phyloP scores from a whole-genome alignment of 2,888 invertebrate genomes.

The Lamproptera curius region DNA sequence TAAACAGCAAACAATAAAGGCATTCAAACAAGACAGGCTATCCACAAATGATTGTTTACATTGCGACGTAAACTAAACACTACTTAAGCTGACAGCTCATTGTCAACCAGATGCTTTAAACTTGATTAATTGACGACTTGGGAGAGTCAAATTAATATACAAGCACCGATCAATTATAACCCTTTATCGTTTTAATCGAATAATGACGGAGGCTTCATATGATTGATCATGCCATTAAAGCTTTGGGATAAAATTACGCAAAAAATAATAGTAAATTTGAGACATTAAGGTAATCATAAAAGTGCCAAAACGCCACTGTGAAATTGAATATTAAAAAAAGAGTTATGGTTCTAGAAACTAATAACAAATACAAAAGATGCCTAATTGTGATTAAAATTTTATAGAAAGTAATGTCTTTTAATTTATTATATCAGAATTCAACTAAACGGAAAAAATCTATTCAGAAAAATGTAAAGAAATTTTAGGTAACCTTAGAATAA shows the following conservation, averaged over 20 bases:
- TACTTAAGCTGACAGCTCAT: slow-evolving; percentile 71
- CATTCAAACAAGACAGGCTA: slow-evolving; percentile 50
- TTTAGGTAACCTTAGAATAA: too few species aligned
- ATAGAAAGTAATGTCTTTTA: too few species aligned
- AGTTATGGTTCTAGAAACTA: too few species aligned
- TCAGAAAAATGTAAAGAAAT: too few species aligned
- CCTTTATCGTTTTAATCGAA: slow-evolving; percentile 49
- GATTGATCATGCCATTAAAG: neutral
- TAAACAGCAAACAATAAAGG: slow-evolving; percentile 63
- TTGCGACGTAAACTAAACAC: slow-evolving; percentile 61
- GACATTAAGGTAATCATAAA: too few species aligned
- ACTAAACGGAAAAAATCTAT: too few species aligned
- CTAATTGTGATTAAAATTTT: too few species aligned
- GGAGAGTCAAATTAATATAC: slow-evolving; percentile 64
- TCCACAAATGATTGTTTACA: slow-evolving; percentile 65
- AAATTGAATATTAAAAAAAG: too few species aligned
- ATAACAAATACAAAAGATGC: too few species aligned
- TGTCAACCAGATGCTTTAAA: slow-evolving; percentile 73
- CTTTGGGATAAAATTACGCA: neutral
- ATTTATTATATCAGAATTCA: too few species aligned
- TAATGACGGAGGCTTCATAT: neutral
- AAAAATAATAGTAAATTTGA: too few species aligned
- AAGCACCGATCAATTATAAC: slow-evolving; percentile 45
- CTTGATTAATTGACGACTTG: slow-evolving; percentile 74
- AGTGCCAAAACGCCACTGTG: too few species aligned